Conservation (phyloP, 2,113 vertebrate species). For the Leptodactylus fuscus region DNA sequence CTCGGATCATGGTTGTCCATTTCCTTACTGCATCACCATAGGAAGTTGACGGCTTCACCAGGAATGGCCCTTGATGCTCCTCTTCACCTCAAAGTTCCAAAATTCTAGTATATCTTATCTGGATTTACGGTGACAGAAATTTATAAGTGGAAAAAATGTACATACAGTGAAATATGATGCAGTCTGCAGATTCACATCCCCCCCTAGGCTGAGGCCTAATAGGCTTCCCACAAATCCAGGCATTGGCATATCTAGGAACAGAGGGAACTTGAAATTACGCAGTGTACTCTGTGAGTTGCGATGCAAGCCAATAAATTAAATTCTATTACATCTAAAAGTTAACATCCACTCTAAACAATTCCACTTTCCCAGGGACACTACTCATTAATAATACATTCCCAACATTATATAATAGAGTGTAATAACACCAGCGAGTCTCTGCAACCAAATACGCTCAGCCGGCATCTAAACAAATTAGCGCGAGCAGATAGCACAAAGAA, state of each 20-base stretch:
- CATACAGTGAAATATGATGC: not conserved
- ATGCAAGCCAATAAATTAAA: constrained; percentile 24
- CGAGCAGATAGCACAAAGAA: constrained; percentile 15
- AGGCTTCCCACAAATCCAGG: constrained; percentile 18
- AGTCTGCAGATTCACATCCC: not conserved
- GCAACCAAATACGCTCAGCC: not conserved
- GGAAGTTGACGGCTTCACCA: too few relatives aligned
- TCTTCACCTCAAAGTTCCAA: not conserved
- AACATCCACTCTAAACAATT: not conserved
- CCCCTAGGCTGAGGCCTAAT: constrained; percentile 15
- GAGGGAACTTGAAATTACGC: constrained; percentile 2
- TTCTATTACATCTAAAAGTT: not conserved
- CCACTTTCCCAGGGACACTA: not conserved
- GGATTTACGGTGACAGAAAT: not conserved
- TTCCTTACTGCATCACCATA: too few relatives aligned
- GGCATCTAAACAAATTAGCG: constrained; percentile 10
- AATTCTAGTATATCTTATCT: not conserved
- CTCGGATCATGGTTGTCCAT: too few relatives aligned
- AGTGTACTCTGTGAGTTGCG: not conserved
- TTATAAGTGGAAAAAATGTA: not conserved
- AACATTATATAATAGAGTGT: constrained; percentile 8
- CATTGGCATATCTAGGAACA: not conserved
- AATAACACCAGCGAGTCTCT: not conserved
- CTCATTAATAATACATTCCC: not conserved
- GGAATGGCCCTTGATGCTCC: not conserved